These are phyloP conservation scores for Prorops nasuta DNA, from an alignment of 1,140 invertebrate genomes.

Conservation along the genomic window DNA sequence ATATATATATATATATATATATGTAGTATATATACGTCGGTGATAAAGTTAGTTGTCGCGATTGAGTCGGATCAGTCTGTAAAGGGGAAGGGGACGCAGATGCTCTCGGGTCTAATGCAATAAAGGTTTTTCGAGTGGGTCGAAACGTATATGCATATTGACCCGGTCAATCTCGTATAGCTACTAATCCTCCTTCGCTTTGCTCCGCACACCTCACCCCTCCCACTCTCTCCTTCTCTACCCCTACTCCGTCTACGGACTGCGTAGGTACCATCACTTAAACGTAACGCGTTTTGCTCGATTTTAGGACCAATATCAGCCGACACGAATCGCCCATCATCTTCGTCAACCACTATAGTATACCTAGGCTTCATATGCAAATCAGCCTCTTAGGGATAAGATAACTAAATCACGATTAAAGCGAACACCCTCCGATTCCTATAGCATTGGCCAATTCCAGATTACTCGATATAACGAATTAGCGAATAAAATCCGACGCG, in stretches of 20 bases:
- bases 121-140: constrained; percentile 48
- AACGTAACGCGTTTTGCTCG: constrained; percentile 22
- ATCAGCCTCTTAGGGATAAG: no score
- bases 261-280: constrained; percentile 33
- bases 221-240: not conserved
- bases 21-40: no score
- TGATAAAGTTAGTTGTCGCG: constrained; percentile 19
- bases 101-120: constrained; percentile 41
- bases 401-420: no score
- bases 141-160: constrained; percentile 49
- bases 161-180: constrained; percentile 44
- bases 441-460: no score
- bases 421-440: no score
- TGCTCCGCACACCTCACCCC: constrained; percentile 1
- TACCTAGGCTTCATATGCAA: no score
- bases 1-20: no score
- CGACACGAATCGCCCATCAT: not conserved
- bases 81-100: constrained; percentile 15
- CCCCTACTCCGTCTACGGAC: not conserved
- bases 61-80: constrained; percentile 17
- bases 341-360: no score
- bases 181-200: constrained; percentile 29
- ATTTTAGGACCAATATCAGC: constrained; percentile 11
- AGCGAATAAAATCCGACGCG: no score
- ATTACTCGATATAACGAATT: no score